Conservation (phyloP, 1,140 invertebrate genomes). For the Sinella curviseta region DNA sequence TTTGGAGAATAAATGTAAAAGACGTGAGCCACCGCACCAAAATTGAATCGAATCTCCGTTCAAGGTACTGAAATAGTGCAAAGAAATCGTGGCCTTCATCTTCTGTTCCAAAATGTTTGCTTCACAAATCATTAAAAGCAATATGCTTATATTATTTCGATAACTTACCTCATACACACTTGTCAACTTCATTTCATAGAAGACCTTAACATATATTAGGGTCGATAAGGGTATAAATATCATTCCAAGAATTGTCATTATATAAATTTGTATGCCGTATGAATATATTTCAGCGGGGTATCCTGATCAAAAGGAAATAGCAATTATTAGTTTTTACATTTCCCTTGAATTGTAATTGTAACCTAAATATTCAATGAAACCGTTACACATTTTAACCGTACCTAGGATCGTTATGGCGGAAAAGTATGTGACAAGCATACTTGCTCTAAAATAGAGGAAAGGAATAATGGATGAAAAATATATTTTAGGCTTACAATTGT, state of each 20-base stretch:
- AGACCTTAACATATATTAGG: slow-evolving; percentile 41
- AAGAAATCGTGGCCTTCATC: neutral
- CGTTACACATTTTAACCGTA: no score
- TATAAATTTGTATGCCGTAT: slow-evolving; percentile 44
- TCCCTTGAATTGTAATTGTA: slow-evolving; percentile 42
- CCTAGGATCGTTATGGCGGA: slow-evolving; percentile 25
- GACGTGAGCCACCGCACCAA: slow-evolving; percentile 38
- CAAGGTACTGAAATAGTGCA: slow-evolving; percentile 41
- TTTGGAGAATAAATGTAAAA: slow-evolving; percentile 42
- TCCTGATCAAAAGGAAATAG: slow-evolving; percentile 26
- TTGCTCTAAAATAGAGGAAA: neutral
- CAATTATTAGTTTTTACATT: neutral
- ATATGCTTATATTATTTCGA: neutral
- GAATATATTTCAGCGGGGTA: slow-evolving; percentile 47
- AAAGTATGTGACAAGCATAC: slow-evolving; percentile 29
- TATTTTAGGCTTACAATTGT: neutral
- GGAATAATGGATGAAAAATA: neutral
- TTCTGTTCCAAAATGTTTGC: neutral
- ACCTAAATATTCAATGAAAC: no score
- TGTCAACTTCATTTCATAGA: slow-evolving; percentile 48
- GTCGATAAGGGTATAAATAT: slow-evolving; percentile 30
- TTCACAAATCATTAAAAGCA: neutral
- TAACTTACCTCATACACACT: slow-evolving; percentile 46
- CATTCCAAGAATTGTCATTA: slow-evolving; percentile 24
- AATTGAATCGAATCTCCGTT: slow-evolving; percentile 41